Evolutionary conservation across 2,797 vertebrate genomes (phyloP), one percentile per base, ranked within the genome.

Genomic region (Gila robusta): DNA sequence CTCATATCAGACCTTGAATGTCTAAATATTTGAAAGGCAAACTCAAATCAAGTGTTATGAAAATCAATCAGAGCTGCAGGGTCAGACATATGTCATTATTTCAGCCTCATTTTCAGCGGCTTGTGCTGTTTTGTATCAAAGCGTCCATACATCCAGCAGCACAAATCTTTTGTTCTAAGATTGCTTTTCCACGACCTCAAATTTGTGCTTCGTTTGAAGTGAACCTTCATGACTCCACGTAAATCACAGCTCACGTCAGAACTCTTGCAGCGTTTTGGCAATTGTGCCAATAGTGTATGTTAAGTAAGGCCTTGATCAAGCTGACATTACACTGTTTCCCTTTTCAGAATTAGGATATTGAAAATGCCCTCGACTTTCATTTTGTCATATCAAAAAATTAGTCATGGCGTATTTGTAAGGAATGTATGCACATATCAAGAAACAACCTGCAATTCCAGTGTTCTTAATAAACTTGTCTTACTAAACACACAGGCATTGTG

Each of bases 391-490:
- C 86, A 77, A 71, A 87, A 76, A 87, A 80, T 88, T 88, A 54
- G 81, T 86, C 64, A 77, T 74, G 71, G 76, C 26, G 67, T 37
- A 72, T 88, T 90, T 85, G 80, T 88, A 76, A 81, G 62, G 71
- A 78, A 23, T 32, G 70, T 83, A 70, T 28, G 54, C 81, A 70
- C 70, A 56, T 72, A 89, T 81, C n/a, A 16, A 82, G 83, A 87
- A 67, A 86, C 72, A 80, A 86, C 69, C 83, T 84, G 47, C 14
- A 66, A 81, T 77, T 90, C 39, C 73, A 76, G 69, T 73, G 47
- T 77, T 73, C 88, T 87, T 81, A 86, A 87, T 84, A 80, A 90
- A 88, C 83, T 76, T 66, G 86, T 90, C 87, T 87, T 82, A 81
- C 76, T 73, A 84, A 90, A 90, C 76, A 83, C 81, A 84, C 82